Conservation (phyloP, 1,140 invertebrate genomes). For the Helicorthomorpha holstii region DNA sequence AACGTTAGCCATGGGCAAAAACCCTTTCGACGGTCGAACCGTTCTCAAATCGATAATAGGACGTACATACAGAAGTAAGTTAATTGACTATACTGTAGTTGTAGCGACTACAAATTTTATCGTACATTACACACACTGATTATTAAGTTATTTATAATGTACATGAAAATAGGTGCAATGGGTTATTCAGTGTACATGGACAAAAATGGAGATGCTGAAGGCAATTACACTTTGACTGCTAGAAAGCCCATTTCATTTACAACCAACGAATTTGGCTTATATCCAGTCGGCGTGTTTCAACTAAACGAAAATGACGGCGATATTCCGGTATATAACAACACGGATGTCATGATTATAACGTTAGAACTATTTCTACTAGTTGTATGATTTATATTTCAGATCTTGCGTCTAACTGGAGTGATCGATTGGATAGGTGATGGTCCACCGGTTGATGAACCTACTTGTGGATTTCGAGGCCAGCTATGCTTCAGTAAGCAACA, state of each 20-base stretch:
- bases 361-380: neutral
- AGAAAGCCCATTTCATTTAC: conserved; percentile 27
- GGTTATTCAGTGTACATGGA: conserved; percentile 80
- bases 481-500: conserved; percentile 78
- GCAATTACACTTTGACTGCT: conserved; percentile 83
- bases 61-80: conserved; percentile 56
- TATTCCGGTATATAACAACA: conserved; percentile 19
- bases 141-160: too few species aligned
- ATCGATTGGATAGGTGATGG: conserved; percentile 58
- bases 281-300: conserved; percentile 49
- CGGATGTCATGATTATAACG: neutral
- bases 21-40: conserved; percentile 49
- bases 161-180: conserved; percentile 33
- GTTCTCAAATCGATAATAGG: conserved; percentile 51
- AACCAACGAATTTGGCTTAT: conserved; percentile 44
- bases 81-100: too few species aligned
- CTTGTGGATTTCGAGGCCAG: conserved; percentile 77
- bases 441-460: conserved; percentile 81
- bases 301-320: conserved; percentile 21
- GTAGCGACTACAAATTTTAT: too few species aligned
- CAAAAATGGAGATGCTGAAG: conserved; percentile 82
- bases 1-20: conserved; percentile 41
- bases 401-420: conserved; percentile 41
- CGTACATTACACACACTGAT: too few species aligned
- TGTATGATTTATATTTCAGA: conserved; percentile 30